Evolutionary conservation across 2,797 vertebrate species (phyloP).

Genomic region (Gorsachius magnificus): DNA sequence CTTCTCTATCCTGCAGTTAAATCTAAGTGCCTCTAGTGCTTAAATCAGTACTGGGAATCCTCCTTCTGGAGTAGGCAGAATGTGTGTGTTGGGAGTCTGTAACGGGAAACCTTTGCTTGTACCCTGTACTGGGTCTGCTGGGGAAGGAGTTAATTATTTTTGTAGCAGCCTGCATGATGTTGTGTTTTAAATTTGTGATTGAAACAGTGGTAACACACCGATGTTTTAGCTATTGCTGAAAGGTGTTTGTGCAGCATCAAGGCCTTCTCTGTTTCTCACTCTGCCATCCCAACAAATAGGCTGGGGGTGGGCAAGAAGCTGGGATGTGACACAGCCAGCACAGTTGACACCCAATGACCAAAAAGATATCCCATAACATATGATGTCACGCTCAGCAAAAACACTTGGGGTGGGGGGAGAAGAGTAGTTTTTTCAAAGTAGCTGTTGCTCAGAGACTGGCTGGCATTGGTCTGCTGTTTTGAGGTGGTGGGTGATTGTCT

Average conservation of each 20-base stretch:
- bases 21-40: not conserved
- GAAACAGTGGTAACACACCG: not conserved
- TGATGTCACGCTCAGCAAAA: not conserved
- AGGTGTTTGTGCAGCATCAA: not conserved
- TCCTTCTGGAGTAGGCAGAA: not conserved
- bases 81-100: not conserved
- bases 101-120: not conserved
- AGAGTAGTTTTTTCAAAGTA: not conserved
- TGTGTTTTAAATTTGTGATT: not conserved
- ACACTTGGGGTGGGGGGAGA: not conserved
- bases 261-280: not conserved
- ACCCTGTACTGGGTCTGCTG: not conserved
- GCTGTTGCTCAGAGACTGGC: not conserved
- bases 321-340: too few species aligned
- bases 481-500: not conserved
- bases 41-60: not conserved
- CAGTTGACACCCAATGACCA: not conserved
- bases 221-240: not conserved
- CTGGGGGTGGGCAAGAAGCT: not conserved
- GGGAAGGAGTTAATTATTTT: not conserved
- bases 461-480: not conserved
- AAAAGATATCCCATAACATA: too few species aligned
- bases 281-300: not conserved
- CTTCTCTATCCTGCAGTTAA: not conserved
- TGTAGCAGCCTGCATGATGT: not conserved